Evolutionary conservation across 2,797 vertebrate genomes (phyloP).

Genomic region (Lagodon rhomboides): DNA sequence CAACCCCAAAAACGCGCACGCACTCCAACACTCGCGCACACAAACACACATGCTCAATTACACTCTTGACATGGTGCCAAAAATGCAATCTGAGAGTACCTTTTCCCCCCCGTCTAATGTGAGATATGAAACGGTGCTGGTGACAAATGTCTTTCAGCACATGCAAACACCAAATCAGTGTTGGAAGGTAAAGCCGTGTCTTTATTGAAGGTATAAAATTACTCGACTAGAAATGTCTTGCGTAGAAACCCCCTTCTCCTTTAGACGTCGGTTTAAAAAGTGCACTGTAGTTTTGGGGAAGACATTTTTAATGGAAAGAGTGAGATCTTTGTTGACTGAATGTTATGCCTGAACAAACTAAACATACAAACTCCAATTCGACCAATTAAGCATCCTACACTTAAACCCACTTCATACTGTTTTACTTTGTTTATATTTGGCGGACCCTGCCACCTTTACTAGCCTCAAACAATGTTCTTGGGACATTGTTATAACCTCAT

Average conservation of each 20-base stretch:
- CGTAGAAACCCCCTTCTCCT: not conserved
- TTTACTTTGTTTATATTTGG: no score
- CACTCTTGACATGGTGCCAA: conserved; percentile 77
- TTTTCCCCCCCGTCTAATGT: conserved; percentile 62
- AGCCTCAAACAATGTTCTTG: no score
- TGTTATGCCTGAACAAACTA: no score
- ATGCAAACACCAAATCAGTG: conserved; percentile 45
- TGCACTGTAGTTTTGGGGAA: no score
- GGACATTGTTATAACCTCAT: no score
- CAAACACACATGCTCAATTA: conserved; percentile 69
- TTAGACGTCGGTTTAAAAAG: not conserved
- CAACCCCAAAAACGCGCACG: conserved; percentile 19
- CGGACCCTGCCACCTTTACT: no score
- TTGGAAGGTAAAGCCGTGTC: conserved; percentile 28
- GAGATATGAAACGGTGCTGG: conserved; percentile 50
- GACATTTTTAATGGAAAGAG: no score
- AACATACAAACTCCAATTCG: no score
- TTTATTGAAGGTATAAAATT: conserved; percentile 35
- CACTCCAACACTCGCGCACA: conserved; percentile 23
- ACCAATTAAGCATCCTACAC: no score
- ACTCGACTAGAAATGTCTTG: conserved; percentile 12
- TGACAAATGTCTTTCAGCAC: conserved; percentile 65
- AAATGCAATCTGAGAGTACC: conserved; percentile 78
- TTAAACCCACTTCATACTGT: no score
- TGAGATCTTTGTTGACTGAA: no score